Evolutionary conservation across 2,888 invertebrate species (phyloP).

Genomic region (Cantharis rustica): DNA sequence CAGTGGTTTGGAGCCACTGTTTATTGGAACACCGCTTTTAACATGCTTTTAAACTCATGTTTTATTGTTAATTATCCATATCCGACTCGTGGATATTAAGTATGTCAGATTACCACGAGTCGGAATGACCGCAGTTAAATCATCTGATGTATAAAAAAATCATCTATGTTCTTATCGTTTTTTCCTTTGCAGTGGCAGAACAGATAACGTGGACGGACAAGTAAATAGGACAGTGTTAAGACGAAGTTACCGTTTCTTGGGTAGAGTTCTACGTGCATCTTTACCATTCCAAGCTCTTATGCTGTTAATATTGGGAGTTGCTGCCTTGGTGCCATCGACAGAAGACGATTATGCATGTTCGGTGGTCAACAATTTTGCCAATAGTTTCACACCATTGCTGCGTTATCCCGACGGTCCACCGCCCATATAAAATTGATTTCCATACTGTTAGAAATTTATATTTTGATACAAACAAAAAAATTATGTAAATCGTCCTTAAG

Average conservation of each 20-base stretch:
- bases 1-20: neutral
- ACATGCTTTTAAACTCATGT: neutral
- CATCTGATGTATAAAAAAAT: too few species aligned
- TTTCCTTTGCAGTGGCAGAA: conserved; percentile 56
- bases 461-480: neutral
- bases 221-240: conserved; percentile 70
- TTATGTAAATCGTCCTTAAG: neutral
- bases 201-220: conserved; percentile 52
- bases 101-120: neutral
- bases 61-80: neutral
- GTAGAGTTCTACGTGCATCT: conserved; percentile 88
- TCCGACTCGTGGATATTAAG: neutral
- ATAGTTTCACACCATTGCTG: conserved; percentile 86
- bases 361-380: conserved; percentile 80
- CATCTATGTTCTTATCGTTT: neutral
- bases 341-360: conserved; percentile 86
- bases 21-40: neutral
- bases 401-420: conserved; percentile 93
- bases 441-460: neutral
- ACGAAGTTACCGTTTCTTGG: conserved; percentile 82
- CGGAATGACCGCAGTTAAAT: neutral
- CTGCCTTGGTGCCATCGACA: conserved; percentile 87
- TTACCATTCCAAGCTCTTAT: conserved; percentile 94
- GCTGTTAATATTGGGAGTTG: conserved; percentile 89
- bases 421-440: conserved; percentile 68